Conservation (phyloP, 2,113 vertebrate genomes). For the Glaucidium brasilianum region DNA sequence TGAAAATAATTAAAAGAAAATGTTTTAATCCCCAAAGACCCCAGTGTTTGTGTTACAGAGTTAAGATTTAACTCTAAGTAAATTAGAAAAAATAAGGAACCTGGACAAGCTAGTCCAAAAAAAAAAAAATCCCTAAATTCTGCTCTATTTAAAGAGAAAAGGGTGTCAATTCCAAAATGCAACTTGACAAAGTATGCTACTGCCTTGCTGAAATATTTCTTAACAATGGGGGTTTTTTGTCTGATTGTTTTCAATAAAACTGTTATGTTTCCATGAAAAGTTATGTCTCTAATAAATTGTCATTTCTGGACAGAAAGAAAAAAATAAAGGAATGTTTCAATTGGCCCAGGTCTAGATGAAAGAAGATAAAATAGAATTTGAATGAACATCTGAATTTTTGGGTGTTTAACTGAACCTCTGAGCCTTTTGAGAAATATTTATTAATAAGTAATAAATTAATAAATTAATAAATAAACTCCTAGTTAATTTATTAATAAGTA, state of each 20-base stretch:
- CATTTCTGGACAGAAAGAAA: background rate
- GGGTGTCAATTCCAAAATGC: background rate
- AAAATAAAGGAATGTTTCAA: background rate
- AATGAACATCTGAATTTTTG: background rate
- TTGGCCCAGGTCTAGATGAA: background rate
- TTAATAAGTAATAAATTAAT: no score
- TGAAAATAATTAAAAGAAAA: conserved; percentile 49
- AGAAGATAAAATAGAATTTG: background rate
- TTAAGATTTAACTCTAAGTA: background rate
- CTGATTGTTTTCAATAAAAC: background rate
- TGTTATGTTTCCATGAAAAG: background rate
- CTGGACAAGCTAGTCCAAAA: background rate
- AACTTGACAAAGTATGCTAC: background rate
- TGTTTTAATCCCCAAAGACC: background rate
- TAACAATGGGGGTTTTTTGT: background rate
- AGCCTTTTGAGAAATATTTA: background rate
- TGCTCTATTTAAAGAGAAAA: background rate
- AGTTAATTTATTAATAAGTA: no score
- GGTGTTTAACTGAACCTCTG: background rate
- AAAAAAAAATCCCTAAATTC: background rate
- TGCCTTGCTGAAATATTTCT: background rate
- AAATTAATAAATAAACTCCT: no score
- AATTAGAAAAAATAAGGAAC: background rate
- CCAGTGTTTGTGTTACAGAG: background rate
- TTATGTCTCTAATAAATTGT: background rate